These are phyloP conservation scores for Gorsachius magnificus DNA, from an alignment of 2,797 vertebrate species.

Conservation along the genomic window DNA sequence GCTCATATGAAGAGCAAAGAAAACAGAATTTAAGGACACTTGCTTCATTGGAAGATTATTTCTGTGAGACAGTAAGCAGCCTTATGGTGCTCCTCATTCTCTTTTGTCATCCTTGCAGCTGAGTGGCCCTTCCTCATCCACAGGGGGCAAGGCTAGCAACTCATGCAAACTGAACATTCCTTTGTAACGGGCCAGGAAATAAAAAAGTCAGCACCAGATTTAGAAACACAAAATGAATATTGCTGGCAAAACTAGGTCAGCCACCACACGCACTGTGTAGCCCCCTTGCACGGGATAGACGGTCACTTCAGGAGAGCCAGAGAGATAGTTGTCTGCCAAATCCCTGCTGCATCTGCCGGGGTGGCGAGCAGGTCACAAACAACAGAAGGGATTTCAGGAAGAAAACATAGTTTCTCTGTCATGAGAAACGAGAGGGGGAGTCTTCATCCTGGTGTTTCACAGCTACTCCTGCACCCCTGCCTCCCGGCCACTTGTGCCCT, in stretches of 20 bases:
- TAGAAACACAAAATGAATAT: neutral
- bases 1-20: neutral
- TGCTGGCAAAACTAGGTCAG: neutral
- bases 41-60: neutral
- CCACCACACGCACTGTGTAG: rapidly evolving
- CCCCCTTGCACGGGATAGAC: neutral
- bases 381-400: neutral
- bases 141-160: neutral
- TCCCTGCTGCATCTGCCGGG: neutral
- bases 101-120: neutral
- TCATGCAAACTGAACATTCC: neutral
- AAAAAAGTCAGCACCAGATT: neutral
- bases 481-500: neutral
- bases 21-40: neutral
- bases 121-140: neutral
- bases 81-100: neutral
- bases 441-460: neutral
- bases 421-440: neutral
- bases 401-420: neutral
- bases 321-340: neutral
- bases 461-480: neutral
- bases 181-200: neutral
- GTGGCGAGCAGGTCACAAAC: rapidly evolving
- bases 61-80: neutral
- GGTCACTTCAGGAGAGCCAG: neutral